Conservation (phyloP, 2,113 vertebrate species). For the Cettia cetti region DNA sequence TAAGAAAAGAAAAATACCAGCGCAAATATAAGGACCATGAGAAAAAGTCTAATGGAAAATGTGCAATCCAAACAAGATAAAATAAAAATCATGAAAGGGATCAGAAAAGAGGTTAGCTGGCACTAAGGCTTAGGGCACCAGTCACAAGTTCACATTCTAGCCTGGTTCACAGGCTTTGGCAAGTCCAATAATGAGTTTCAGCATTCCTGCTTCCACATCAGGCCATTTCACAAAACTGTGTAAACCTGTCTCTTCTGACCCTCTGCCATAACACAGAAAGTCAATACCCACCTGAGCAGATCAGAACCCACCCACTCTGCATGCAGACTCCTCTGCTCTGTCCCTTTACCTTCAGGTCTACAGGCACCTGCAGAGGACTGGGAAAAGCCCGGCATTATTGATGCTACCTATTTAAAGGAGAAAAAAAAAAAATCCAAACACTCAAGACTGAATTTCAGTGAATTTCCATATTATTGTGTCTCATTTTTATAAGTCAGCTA, state of each 20-base stretch:
- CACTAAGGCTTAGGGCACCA: not conserved
- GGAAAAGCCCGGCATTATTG: not conserved
- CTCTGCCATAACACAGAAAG: not conserved
- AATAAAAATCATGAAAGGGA: not conserved
- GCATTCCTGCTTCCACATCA: not conserved
- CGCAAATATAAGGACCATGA: not conserved
- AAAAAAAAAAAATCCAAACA: not conserved
- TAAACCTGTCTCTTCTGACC: not conserved
- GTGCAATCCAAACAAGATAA: not conserved
- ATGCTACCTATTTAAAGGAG: not conserved
- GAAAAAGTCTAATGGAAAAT: not conserved
- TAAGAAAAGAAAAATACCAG: not conserved
- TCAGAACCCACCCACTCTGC: not conserved
- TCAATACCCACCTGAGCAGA: not conserved
- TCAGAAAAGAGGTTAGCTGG: not conserved
- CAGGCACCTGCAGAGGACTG: not conserved
- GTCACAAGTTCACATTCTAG: not conserved
- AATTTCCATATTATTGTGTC: not conserved
- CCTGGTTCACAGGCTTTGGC: accelerated
- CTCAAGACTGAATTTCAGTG: not conserved
- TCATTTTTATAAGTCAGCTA: not conserved
- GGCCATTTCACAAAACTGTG: not conserved
- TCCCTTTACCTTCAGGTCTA: not conserved
- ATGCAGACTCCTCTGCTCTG: not conserved
- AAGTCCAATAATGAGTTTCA: not conserved